phyloP scores from a whole-genome alignment of 2,888 invertebrate genomes.

The Tenthredo livida region DNA sequence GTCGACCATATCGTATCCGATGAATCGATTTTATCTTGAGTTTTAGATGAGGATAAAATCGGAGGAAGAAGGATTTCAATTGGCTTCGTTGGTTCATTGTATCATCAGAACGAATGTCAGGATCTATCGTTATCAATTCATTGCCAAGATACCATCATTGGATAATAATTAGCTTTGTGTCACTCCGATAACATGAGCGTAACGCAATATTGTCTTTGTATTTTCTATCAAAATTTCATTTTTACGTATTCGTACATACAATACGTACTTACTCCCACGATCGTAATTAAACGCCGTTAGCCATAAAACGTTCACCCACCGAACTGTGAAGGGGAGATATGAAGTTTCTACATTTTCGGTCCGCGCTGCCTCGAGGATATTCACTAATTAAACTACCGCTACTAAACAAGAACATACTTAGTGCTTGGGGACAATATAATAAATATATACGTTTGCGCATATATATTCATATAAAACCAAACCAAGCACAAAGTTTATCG shows the following conservation, averaged over 20 bases:
- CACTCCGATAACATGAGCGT: background rate
- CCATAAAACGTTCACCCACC: slow-evolving; percentile 34
- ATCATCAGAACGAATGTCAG: background rate
- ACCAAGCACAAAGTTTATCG: background rate
- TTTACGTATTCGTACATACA: background rate
- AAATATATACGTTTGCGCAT: background rate
- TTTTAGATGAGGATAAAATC: background rate
- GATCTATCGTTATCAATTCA: background rate
- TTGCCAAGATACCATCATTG: background rate
- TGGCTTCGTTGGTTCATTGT: background rate
- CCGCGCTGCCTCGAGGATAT: slow-evolving; percentile 30
- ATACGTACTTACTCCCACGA: background rate
- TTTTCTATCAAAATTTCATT: slow-evolving; percentile 30
- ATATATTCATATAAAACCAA: background rate
- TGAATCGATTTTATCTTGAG: background rate
- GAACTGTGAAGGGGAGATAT: slow-evolving; percentile 43
- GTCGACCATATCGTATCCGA: background rate
- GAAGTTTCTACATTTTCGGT: slow-evolving; percentile 36
- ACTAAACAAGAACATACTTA: slow-evolving; percentile 18
- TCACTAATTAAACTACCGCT: slow-evolving; percentile 1
- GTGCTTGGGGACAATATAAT: slow-evolving; percentile 14
- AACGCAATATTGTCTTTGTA: background rate
- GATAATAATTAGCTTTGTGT: background rate
- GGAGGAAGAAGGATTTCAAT: background rate
- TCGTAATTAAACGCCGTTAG: slow-evolving; percentile 37